A percentile compares a stretch with the other conserved stretches of the same genome.
Evolutionary conservation across 2,888 invertebrate genomes (phyloP).

Genomic region (Brenthis ino): DNA sequence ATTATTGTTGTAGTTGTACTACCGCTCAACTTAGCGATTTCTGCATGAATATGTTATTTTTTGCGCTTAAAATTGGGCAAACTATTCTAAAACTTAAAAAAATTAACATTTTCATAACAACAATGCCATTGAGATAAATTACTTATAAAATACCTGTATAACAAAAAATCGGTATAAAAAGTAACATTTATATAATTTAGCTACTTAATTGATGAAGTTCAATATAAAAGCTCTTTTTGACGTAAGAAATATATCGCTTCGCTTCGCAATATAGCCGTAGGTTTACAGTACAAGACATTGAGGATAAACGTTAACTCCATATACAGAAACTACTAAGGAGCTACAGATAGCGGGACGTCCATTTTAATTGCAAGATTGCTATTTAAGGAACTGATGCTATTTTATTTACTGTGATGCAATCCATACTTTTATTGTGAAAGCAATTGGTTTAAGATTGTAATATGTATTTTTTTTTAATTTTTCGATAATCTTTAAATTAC

Average conservation of each 20-base stretch:
- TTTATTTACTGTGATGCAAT: conserved; percentile 10
- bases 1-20: no score
- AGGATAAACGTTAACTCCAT: conserved; percentile 36
- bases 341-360: conserved; percentile 25
- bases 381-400: conserved; percentile 12
- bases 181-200: no score
- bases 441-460: not conserved
- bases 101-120: no score
- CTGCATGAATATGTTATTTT: no score
- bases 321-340: conserved; percentile 32
- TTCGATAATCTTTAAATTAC: no score
- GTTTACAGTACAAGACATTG: conserved; percentile 16
- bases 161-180: no score
- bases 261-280: not conserved
- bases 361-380: conserved; percentile 34
- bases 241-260: not conserved
- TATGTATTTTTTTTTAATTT: not conserved
- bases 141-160: no score
- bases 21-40: no score
- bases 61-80: no score
- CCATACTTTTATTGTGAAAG: not conserved
- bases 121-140: no score
- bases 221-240: not conserved
- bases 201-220: no score
- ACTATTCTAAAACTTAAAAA: no score